Base-by-base conservation (phyloP, 2,113 vertebrate genomes). In the Corynorhinus townsendii region DNA sequence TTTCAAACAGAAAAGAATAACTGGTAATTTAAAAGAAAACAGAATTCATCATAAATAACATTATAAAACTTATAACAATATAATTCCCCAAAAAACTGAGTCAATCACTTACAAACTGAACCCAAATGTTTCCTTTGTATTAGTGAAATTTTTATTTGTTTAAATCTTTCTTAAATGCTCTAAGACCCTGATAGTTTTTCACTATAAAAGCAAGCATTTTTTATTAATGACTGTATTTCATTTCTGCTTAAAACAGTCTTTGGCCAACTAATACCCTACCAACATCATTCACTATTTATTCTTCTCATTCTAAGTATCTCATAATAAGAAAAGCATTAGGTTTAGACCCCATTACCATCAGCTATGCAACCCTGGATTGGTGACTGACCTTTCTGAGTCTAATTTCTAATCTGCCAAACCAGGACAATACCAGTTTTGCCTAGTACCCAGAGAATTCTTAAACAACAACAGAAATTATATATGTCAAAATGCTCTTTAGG, bases 241-340 rank as follows among this genome's bases (percentile, higher is more conserved):
- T 86, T 93, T 95, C 62, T 89, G 40, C 56, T 81, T 95, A 84
- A 95, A 79, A 89, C 1, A 59, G 11, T 94, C 56, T 73, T 90
- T 47, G 84, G 17, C 26, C 45, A 91, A 71, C 20, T 85, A 4
- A 89, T 35, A 62, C 19, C 2, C 71, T 68, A 43, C n/a, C 11
- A 38, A 88, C 4, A 82, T 30, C 19, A 91, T 79, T 87, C 43
- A 82, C 28, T 11, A 89, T 75, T 80, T 76, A 56, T 17, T 68
- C 38, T 71, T 5, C 40, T 66, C 22, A 47, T 90, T 35, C 47
- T 59, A 88, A 87, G 11, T 91, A 69, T 69, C 59, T 92, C 20
- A 45, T 38, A 76, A 52, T 40, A 84, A 87, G 47, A 77, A 85
- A 75, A 71, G 16, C 35, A 33, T 45, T 64, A 91, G 30, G 26